Conservation (phyloP, 2,113 vertebrate species). For the Chaetorhynchus papuensis region DNA sequence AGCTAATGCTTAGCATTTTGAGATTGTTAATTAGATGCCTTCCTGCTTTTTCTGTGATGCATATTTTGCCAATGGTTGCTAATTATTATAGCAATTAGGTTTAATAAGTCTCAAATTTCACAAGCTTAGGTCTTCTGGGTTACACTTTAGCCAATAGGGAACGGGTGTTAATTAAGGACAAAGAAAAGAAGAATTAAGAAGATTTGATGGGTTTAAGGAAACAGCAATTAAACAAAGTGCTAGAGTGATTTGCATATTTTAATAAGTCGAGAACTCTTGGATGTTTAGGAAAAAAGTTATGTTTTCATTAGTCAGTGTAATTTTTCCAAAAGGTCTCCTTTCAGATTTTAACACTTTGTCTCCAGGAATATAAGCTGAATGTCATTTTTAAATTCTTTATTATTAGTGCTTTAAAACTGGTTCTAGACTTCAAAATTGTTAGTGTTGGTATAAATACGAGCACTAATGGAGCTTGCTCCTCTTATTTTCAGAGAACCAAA, state of each 20-base stretch:
- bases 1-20: not conserved
- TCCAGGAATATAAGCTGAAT: not conserved
- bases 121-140: conserved; percentile 18
- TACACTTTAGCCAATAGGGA: conserved; percentile 23
- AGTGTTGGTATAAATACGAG: not conserved
- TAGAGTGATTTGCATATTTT: conserved; percentile 52
- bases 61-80: conserved; percentile 36
- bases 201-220: conserved; percentile 61
- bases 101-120: conserved; percentile 51
- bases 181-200: conserved; percentile 48
- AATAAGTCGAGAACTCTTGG: conserved; percentile 32
- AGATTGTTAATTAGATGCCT: conserved; percentile 33
- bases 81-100: conserved; percentile 58
- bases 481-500: not conserved
- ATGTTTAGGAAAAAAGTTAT: conserved; percentile 3
- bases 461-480: not conserved
- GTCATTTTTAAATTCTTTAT: not conserved
- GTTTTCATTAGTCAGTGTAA: not conserved
- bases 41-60: conserved; percentile 1
- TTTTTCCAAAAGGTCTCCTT: not conserved
- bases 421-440: not conserved
- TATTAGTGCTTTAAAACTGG: not conserved
- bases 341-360: not conserved
- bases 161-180: conserved; percentile 58
- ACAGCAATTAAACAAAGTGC: conserved; percentile 52